Evolutionary conservation across 2,797 vertebrate species (phyloP).

Genomic region (Alcedo quadribrachys): DNA sequence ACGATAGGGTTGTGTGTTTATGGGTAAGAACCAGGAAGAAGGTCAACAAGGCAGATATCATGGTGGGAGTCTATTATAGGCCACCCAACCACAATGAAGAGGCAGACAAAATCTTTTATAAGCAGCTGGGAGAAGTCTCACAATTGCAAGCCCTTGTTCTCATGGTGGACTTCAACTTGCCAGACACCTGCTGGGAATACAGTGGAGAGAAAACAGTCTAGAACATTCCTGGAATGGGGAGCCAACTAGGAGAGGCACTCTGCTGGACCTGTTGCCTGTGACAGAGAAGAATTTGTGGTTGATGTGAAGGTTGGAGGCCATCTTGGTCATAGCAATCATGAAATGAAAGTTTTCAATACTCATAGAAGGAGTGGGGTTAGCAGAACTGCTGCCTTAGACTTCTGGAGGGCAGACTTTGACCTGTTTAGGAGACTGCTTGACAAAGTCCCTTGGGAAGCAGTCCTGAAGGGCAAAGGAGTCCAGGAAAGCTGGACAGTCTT

Average conservation of each 20-base stretch:
- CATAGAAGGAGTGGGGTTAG: background rate
- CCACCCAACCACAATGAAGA: background rate
- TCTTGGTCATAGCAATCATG: background rate
- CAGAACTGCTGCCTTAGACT: background rate
- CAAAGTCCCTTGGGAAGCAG: background rate
- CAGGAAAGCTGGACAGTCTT: background rate
- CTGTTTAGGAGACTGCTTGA: background rate
- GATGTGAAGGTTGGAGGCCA: background rate
- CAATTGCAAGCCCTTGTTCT: background rate
- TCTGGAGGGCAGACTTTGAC: background rate
- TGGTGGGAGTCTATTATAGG: background rate
- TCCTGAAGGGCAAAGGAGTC: background rate
- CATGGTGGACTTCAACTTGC: background rate
- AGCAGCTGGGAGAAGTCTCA: background rate
- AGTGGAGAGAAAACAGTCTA: background rate
- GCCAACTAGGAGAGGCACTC: background rate
- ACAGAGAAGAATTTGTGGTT: background rate
- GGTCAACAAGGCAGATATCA: background rate
- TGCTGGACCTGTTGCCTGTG: background rate
- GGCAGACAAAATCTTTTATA: background rate
- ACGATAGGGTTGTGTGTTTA: background rate
- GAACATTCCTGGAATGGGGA: background rate
- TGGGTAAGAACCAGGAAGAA: background rate
- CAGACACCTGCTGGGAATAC: background rate
- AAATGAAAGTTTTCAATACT: background rate